Evolutionary conservation across 2,888 invertebrate species (phyloP), one percentile per base, ranked within the genome.

Genomic region (Philhelius pedissequus): DNA sequence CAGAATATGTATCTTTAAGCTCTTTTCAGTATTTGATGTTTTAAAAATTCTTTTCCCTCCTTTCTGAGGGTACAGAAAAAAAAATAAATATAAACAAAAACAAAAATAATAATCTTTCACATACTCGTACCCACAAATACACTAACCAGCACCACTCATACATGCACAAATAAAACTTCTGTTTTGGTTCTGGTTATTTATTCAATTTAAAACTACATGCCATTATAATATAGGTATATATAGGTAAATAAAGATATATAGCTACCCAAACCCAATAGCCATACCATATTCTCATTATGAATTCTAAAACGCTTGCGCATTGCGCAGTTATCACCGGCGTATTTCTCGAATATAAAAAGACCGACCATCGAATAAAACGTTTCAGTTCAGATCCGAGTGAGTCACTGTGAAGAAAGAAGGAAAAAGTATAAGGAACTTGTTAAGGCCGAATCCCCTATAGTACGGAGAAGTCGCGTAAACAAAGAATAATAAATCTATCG

Each of bases 261-360:
- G n/a, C n/a, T 35, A 20, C 64, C 64, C 64, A 52, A 38, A 75
- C 50, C 18, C 62, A 38, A 56, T 38, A 56, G 58, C 66, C 80
- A 4, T 4, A 5, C 25, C 25, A 25, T 25, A 71, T 80, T 80
- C 84, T 75, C 84, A 84, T 80, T 84, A 74, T 71, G 62, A 80
- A 84, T 84, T 84, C 84, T 84, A 71, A 76, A 80, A 80, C 84
- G 84, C 84, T 84, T 84, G 84, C 84, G 84, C 84, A 84, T 66
- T 84, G 84, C 84, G 84, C 84, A 84, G 84, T 84, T 84, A 84
- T 84, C 84, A 84, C 84, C 84, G 84, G 84, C 84, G 75, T 75
- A 84, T 76, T 84, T 84, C 80, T 80, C 80, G 84, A 71, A 73
- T 84, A 84, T 84, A 84, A 84, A 84, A 84, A 74, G 74, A 68